Evolutionary conservation across 2,888 invertebrate species (phyloP).

Genomic region (Saturnia pavonia): DNA sequence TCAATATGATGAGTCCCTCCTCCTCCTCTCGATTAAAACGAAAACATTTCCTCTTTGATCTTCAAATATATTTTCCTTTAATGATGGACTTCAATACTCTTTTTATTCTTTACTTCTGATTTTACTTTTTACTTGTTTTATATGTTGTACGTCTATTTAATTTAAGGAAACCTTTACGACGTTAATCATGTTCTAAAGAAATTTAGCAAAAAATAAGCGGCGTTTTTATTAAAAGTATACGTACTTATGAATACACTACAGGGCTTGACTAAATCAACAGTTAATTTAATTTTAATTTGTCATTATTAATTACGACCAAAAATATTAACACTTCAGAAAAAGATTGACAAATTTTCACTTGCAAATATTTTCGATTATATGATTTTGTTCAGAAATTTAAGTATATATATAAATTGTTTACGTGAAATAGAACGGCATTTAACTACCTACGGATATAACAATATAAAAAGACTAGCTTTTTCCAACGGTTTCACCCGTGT

Average conservation of each 20-base stretch:
- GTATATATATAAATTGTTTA: too few relatives aligned
- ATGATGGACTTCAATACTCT: slow-evolving; percentile 8
- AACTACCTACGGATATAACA: too few relatives aligned
- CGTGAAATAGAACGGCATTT: too few relatives aligned
- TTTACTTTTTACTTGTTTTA: not conserved
- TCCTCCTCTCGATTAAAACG: slow-evolving; percentile 9
- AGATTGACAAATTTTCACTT: not conserved
- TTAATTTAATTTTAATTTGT: not conserved
- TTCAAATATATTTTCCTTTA: slow-evolving; percentile 11
- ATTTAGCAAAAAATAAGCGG: not conserved
- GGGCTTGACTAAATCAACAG: not conserved
- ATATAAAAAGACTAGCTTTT: too few relatives aligned
- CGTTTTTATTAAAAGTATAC: not conserved
- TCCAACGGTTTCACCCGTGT: too few relatives aligned
- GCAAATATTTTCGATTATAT: too few relatives aligned
- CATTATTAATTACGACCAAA: not conserved
- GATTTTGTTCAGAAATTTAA: too few relatives aligned
- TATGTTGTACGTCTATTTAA: not conserved
- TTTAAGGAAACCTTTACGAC: not conserved
- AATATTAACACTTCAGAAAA: not conserved
- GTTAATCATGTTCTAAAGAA: not conserved
- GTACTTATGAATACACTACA: not conserved
- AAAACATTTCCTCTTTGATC: slow-evolving; percentile 12
- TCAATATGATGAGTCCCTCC: not conserved
- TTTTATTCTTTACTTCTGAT: slow-evolving; percentile 10